Evolutionary conservation across 2,113 vertebrate species (phyloP).

Genomic region (Megaceryle maxima): DNA sequence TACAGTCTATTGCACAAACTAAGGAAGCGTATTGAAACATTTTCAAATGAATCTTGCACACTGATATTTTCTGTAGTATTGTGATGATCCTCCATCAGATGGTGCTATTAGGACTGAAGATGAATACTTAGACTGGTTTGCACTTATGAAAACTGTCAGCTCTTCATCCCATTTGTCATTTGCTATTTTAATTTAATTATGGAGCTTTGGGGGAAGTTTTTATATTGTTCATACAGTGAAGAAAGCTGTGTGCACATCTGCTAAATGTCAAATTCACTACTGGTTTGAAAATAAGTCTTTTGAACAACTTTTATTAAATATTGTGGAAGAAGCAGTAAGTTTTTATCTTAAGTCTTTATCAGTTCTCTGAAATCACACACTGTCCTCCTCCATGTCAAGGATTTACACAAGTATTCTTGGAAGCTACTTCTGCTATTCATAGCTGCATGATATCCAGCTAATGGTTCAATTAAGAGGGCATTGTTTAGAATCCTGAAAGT

Average conservation of each 20-base stretch:
- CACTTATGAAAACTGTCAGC: not conserved
- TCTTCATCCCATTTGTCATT: not conserved
- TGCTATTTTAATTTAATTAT: slow-evolving; percentile 5
- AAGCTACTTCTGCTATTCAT: not conserved
- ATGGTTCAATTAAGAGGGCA: not conserved
- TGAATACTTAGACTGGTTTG: not conserved
- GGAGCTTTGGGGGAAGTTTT: not conserved
- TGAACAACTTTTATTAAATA: not conserved
- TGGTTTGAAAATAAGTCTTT: not conserved
- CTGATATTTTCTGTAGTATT: not conserved
- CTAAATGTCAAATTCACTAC: not conserved
- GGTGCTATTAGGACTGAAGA: slow-evolving; percentile 54
- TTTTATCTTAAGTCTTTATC: not conserved
- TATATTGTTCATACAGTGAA: not conserved
- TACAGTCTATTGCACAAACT: not conserved
- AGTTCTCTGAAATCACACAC: not conserved
- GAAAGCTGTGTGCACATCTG: not conserved
- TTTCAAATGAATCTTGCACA: not conserved
- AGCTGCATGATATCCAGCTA: not conserved
- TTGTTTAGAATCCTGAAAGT: not conserved
- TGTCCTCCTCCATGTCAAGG: not conserved
- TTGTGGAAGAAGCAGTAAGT: not conserved
- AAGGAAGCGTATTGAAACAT: not conserved
- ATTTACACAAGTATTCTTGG: not conserved
- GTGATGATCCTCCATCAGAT: slow-evolving; percentile 52